Evolutionary conservation across 2,797 vertebrate species (phyloP).

Genomic region (Argentina silus): DNA sequence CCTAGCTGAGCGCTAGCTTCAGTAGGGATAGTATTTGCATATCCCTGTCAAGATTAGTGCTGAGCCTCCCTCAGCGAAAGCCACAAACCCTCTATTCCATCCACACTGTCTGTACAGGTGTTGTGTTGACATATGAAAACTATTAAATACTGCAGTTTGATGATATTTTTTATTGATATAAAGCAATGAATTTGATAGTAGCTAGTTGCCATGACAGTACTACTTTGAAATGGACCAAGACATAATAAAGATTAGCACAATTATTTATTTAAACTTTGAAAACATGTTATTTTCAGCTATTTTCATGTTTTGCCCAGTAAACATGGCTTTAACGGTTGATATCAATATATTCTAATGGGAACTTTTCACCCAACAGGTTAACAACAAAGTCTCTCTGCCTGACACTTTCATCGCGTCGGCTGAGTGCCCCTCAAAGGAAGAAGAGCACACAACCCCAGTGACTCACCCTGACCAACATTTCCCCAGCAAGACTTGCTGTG

Average conservation of each 20-base stretch:
- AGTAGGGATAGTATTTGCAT: constrained; percentile 17
- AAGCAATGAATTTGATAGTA: neutral
- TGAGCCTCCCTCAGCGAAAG: constrained; percentile 9
- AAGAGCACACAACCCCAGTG: constrained; percentile 1
- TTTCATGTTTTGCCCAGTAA: too few species aligned
- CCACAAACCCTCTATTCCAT: constrained; percentile 17
- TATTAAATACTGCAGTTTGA: neutral
- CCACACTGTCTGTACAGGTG: constrained; percentile 31
- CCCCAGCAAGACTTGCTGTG: too few species aligned
- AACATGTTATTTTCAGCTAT: too few species aligned
- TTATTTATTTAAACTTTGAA: too few species aligned
- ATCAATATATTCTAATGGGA: constrained; percentile 20
- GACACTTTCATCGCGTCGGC: constrained; percentile 12
- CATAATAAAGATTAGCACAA: too few species aligned
- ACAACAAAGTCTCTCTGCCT: constrained; percentile 30
- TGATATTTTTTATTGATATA: too few species aligned
- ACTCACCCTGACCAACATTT: too few species aligned
- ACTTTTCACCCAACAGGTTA: constrained; percentile 52
- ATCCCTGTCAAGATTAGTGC: constrained; percentile 21
- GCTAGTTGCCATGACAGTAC: neutral
- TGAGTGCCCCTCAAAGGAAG: constrained; percentile 20
- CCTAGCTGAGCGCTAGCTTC: constrained; percentile 10
- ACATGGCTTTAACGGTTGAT: too few species aligned
- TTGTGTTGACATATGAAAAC: constrained; percentile 31
- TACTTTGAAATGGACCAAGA: too few species aligned